A percentile compares a stretch with the other conserved stretches of the same genome.
phyloP scores from a whole-genome alignment of 2,888 invertebrate genomes.

The Dilophus febrilis region DNA sequence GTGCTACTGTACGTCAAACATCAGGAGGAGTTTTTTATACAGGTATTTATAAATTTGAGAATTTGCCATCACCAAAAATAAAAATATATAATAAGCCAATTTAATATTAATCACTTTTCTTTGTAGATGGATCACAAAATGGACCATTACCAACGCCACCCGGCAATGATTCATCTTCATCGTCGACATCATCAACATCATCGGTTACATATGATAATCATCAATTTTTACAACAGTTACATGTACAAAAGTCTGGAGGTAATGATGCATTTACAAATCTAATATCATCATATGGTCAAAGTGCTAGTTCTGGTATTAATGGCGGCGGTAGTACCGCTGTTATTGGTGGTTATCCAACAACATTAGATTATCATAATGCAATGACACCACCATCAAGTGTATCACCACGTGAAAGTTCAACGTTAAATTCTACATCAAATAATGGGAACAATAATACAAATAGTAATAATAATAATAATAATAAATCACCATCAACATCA shows the following conservation, averaged over 20 bases:
- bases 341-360: constrained; percentile 43
- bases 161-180: constrained; percentile 51
- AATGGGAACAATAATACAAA: constrained; percentile 30
- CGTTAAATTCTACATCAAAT: constrained; percentile 30
- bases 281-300: constrained; percentile 38
- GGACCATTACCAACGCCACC: constrained; percentile 82
- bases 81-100: constrained; percentile 1
- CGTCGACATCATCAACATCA: constrained; percentile 20
- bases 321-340: no score
- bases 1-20: constrained; percentile 52
- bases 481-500: constrained; percentile 12
- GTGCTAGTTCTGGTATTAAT: no score
- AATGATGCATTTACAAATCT: constrained; percentile 39
- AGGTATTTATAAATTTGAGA: no score
- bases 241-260: constrained; percentile 29
- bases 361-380: constrained; percentile 74
- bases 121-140: constrained; percentile 41
- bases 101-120: constrained; percentile 6
- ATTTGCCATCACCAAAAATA: neutral
- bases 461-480: constrained; percentile 31
- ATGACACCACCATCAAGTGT: constrained; percentile 97
- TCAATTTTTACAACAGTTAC: constrained; percentile 34
- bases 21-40: constrained; percentile 24
- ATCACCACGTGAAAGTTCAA: constrained; percentile 72
- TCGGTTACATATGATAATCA: constrained; percentile 38